These are phyloP conservation scores for Lithophane socia DNA, from an alignment of 2,888 invertebrate species.

Conservation along the genomic window DNA sequence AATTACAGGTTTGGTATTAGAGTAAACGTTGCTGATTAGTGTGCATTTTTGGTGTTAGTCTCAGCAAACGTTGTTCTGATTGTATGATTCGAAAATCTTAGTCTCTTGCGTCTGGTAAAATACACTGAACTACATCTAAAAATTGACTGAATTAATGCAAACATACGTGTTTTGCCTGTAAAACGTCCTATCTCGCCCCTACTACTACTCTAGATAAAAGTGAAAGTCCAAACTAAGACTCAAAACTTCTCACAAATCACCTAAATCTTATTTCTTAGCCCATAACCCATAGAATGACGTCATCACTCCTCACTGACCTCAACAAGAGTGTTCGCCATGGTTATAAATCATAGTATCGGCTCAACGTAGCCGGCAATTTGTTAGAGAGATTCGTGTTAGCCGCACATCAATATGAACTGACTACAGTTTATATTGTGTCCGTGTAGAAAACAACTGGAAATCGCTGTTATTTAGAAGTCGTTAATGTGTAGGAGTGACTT, in stretches of 20 bases:
- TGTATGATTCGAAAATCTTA: not conserved
- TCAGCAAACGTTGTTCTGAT: not conserved
- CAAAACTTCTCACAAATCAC: not conserved
- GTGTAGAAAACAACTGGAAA: not conserved
- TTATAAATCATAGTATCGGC: constrained; percentile 16
- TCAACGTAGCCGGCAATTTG: constrained; percentile 16
- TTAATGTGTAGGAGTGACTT: constrained; percentile 6
- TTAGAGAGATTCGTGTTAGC: constrained; percentile 40
- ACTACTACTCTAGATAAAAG: not conserved
- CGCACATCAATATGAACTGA: constrained; percentile 38
- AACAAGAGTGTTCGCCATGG: not conserved
- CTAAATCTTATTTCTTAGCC: not conserved
- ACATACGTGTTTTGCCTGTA: not conserved
- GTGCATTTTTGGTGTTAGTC: too few relatives aligned
- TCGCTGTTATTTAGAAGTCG: not conserved
- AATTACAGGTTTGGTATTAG: not conserved
- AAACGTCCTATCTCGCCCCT: not conserved
- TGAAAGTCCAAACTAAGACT: not conserved
- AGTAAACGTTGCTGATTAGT: not conserved
- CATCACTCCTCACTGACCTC: constrained; percentile 25
- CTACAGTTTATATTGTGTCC: not conserved
- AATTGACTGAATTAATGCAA: not conserved
- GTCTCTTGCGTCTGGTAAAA: not conserved
- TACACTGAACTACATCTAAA: not conserved
- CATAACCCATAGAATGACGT: constrained; percentile 1